These are phyloP conservation scores for Leuciscus waleckii DNA, from an alignment of 2,797 vertebrate species.

Conservation along the genomic window DNA sequence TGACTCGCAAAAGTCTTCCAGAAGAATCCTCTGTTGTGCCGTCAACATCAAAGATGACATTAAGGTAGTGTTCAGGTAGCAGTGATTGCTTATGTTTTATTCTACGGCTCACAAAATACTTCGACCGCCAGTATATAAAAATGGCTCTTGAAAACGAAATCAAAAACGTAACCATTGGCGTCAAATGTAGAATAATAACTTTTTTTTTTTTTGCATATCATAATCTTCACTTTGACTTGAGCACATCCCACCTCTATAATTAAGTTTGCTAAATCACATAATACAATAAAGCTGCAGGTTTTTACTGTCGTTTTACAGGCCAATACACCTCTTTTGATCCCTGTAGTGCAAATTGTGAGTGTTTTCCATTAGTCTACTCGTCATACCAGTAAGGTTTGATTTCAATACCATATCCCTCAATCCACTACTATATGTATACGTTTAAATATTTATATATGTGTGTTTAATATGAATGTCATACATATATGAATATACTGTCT, in stretches of 20 bases:
- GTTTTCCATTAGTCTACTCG: constrained; percentile 63
- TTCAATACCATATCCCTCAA: constrained; percentile 61
- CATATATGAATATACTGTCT: constrained; percentile 69
- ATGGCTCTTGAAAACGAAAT: constrained; percentile 72
- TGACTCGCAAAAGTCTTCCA: constrained; percentile 21
- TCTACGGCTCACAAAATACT: constrained; percentile 75
- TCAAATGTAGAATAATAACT: constrained; percentile 39
- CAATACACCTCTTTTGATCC: constrained; percentile 60
- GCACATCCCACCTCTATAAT: constrained; percentile 46
- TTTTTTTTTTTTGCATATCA: constrained; percentile 62
- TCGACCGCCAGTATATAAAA: constrained; percentile 75
- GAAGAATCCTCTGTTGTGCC: constrained; percentile 46
- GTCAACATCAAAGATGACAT: constrained; percentile 46
- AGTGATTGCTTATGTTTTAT: constrained; percentile 65
- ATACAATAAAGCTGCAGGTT: constrained; percentile 59
- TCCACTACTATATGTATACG: constrained; percentile 53
- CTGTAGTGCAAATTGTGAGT: constrained; percentile 67
- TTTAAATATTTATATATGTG: constrained; percentile 51
- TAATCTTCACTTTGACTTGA: constrained; percentile 59
- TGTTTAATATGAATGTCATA: constrained; percentile 65
- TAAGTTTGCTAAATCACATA: constrained; percentile 48
- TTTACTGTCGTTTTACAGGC: constrained; percentile 58
- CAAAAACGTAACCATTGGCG: constrained; percentile 53
- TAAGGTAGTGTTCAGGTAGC: constrained; percentile 72
- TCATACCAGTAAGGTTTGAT: constrained; percentile 77